Evolutionary conservation across 53 echinoderm and acorn worm genomes (phyloP), one percentile per base, ranked within the genome.

Genomic region (Patiria pectinifera): DNA sequence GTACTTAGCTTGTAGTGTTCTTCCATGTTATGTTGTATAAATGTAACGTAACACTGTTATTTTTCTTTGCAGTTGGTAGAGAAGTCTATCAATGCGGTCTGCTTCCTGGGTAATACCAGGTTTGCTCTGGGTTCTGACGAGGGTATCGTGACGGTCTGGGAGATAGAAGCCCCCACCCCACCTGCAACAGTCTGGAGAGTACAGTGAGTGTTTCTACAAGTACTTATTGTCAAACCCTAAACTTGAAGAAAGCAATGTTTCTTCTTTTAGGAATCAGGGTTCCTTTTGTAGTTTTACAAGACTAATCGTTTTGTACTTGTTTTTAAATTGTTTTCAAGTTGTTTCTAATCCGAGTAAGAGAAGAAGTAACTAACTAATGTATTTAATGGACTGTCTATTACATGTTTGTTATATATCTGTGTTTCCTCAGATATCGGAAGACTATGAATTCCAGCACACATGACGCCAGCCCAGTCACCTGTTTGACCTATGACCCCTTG

Each of bases 111-210:
- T 49, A 83, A 95, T 62, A 82, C 16, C 61, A 82, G 88, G 48
- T 92, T 96, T 91, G 95, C 88, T 48, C 21, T 95, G 69, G 96
- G 96, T 16, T 83, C 49, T 76, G 95, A 93, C 86, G 91, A 95
- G 18, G 95, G 96, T 53, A 47, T 76, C 16, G 81, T 95, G 48
- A 92, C 87, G n/a, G 72, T 91, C 4, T 95, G 95, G 96, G 85
- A 92, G 59, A 96, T 92, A 69, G 85, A 92, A 71, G 91, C 92
- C 63, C 90, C 92, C 13, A 35, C 80, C 48, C 43, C 86, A 79
- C 62, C 85, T 48, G 70, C 63, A 19, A 92, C 71, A 78, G 77
- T 85, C 24, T 89, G 85, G 86, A 80, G 85, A 69, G 82, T 86
- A 13, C 82, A 81, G 94, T 91, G 53, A 91, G 94, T 91, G 10